Conservation (phyloP, 2,888 invertebrate species). For the Microdon myrmicae region DNA sequence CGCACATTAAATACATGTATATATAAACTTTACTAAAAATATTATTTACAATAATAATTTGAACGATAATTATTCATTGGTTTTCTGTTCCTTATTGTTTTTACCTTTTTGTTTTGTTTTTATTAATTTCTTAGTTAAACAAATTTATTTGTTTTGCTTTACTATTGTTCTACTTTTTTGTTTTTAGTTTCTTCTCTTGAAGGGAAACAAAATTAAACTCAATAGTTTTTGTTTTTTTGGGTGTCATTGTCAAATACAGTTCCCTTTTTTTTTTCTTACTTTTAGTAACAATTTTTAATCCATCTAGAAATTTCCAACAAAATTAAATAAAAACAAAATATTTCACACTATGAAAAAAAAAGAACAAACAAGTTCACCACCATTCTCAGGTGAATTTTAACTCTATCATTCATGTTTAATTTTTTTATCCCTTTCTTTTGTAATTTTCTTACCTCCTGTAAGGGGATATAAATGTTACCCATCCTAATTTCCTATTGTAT, state of each 20-base stretch:
- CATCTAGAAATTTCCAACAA: conserved; percentile 10
- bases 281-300: conserved; percentile 34
- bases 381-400: not conserved
- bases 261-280: conserved; percentile 11
- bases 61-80: conserved; percentile 24
- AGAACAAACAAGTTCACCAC: too few species aligned
- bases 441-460: conserved; percentile 21
- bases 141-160: conserved; percentile 9
- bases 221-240: conserved; percentile 10
- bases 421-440: conserved; percentile 13
- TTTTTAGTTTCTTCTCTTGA: conserved; percentile 32
- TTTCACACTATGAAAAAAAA: conserved; percentile 37
- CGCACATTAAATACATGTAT: conserved; percentile 45
- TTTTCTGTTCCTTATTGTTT: conserved; percentile 7
- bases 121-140: conserved; percentile 17
- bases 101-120: conserved; percentile 9
- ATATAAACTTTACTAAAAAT: conserved; percentile 51
- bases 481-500: conserved; percentile 21
- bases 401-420: not conserved
- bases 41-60: conserved; percentile 51
- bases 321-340: conserved; percentile 48
- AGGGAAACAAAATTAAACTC: conserved; percentile 43
- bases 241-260: conserved; percentile 21
- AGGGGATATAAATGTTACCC: conserved; percentile 55
- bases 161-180: too few species aligned